Conservation (phyloP, 1,140 invertebrate genomes). For the Physella acuta region DNA sequence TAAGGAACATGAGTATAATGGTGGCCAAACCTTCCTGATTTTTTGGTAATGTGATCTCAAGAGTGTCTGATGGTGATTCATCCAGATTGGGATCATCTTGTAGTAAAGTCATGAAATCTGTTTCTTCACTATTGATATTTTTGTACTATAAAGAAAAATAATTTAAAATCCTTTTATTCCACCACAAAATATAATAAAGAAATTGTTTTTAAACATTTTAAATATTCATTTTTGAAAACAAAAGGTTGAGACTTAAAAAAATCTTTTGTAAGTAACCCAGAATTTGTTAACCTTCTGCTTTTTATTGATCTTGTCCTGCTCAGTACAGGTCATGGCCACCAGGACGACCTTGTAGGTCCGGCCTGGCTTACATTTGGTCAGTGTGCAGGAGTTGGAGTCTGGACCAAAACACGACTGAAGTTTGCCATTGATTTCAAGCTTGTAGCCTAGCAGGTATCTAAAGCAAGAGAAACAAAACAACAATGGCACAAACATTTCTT, state of each 20-base stretch:
- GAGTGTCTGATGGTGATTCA: conserved; percentile 51
- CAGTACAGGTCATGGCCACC: conserved; percentile 57
- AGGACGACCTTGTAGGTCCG: conserved; percentile 54
- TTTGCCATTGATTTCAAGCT: conserved; percentile 59
- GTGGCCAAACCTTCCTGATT: conserved; percentile 50
- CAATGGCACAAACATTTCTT: background rate
- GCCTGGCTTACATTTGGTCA: conserved; percentile 59
- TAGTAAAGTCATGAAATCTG: conserved; percentile 44
- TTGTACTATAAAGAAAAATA: too few species aligned
- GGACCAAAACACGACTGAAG: conserved; percentile 50
- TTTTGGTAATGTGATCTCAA: conserved; percentile 49
- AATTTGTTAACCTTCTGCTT: conserved; percentile 44
- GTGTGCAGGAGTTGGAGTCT: conserved; percentile 52
- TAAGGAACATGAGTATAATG: background rate
- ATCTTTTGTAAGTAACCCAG: background rate
- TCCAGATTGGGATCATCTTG: conserved; percentile 54
- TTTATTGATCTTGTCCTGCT: conserved; percentile 48
- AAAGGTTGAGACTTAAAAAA: background rate
- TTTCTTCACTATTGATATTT: too few species aligned
- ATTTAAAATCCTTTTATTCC: too few species aligned
- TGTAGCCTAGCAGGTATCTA: conserved; percentile 57
- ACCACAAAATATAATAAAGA: too few species aligned
- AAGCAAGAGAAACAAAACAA: conserved; percentile 12
- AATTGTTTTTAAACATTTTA: too few species aligned
- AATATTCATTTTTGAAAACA: conserved; percentile 1